Percentiles rank a stretch among this genome's conserved stretches.
These are phyloP conservation scores for Musca vetustissima DNA, from an alignment of 1,140 invertebrate genomes.

Conservation along the genomic window DNA sequence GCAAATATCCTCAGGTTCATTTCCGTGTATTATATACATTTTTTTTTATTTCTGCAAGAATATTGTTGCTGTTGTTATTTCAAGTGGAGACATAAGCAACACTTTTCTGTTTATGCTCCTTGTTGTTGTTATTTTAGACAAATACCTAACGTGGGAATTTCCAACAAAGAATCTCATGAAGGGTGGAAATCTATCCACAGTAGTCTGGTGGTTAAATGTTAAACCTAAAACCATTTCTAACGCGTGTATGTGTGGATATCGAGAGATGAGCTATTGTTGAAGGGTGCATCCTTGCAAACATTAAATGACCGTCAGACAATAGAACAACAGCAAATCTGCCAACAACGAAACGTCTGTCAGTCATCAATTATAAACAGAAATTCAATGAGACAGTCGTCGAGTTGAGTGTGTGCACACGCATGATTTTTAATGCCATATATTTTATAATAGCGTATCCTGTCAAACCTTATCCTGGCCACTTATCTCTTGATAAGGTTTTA, in stretches of 20 bases:
- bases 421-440: constrained; percentile 5
- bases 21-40: no score
- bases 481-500: constrained; percentile 14
- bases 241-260: background rate
- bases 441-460: constrained; percentile 10
- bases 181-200: background rate
- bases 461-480: constrained; percentile 14
- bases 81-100: constrained; percentile 20
- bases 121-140: no score
- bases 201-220: constrained; percentile 1
- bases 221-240: constrained; percentile 2
- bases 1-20: no score
- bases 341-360: background rate
- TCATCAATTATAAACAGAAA: background rate
- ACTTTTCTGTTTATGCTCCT: background rate
- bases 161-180: no score
- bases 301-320: background rate
- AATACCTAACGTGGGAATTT: constrained; percentile 13
- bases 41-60: background rate
- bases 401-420: background rate
- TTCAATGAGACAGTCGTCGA: background rate
- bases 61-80: constrained; percentile 10
- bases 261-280: background rate
- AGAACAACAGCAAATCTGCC: background rate
- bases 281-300: background rate